Evolutionary conservation across 2,797 vertebrate genomes (phyloP).

Genomic region (Mormyrops boulengeri): DNA sequence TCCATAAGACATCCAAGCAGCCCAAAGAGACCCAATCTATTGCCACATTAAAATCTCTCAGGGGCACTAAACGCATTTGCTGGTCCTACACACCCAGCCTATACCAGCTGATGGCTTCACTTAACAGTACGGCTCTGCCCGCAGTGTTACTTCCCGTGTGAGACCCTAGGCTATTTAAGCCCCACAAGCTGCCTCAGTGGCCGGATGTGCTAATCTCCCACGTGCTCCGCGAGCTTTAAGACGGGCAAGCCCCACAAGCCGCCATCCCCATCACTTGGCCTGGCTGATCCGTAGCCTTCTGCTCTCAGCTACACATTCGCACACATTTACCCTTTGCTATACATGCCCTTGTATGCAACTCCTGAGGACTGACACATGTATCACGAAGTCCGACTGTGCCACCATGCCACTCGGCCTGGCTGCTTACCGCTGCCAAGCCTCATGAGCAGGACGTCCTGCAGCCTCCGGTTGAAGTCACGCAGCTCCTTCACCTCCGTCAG

Average conservation of each 20-base stretch:
- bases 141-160: conserved; percentile 30
- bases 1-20: neutral
- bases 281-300: conserved; percentile 59
- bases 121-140: neutral
- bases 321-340: neutral
- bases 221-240: conserved; percentile 67
- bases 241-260: conserved; percentile 52
- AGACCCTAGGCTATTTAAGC: conserved; percentile 56
- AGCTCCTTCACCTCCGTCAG: conserved; percentile 97
- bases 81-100: neutral
- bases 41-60: neutral
- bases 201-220: conserved; percentile 56
- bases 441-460: conserved; percentile 95
- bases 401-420: neutral
- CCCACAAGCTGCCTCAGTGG: conserved; percentile 60
- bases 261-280: conserved; percentile 47
- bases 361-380: neutral
- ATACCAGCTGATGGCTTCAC: neutral
- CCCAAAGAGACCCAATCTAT: neutral
- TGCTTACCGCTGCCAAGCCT: conserved; percentile 92
- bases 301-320: conserved; percentile 27
- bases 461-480: conserved; percentile 94
- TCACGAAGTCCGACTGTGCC: neutral
- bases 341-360: neutral
- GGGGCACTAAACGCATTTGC: neutral